phyloP scores from a whole-genome alignment of 2,797 vertebrate species.

The Trachops cirrhosus region DNA sequence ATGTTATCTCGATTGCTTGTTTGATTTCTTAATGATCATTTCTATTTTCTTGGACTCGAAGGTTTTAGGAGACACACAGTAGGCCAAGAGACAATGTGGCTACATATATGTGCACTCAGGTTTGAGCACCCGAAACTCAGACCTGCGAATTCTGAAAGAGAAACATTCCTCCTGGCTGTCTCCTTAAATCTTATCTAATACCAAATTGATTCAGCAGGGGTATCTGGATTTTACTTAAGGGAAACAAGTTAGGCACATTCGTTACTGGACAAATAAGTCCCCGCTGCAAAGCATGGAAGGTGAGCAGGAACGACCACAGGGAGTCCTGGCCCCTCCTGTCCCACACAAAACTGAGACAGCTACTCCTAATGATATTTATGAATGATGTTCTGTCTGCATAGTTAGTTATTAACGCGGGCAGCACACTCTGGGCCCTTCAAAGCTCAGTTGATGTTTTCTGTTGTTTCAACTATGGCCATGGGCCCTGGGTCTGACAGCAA shows the following conservation, averaged over 20 bases:
- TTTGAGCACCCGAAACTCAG: not conserved
- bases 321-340: not conserved
- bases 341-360: not conserved
- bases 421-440: not conserved
- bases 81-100: not conserved
- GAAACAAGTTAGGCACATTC: not conserved
- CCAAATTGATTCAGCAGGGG: not conserved
- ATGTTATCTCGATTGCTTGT: not conserved
- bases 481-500: slow-evolving; percentile 65
- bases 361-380: not conserved
- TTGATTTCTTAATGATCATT: not conserved
- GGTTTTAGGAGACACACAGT: not conserved
- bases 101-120: rapidly evolving
- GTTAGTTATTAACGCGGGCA: slow-evolving; percentile 64
- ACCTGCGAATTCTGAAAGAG: not conserved
- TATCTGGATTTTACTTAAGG: not conserved
- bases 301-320: not conserved
- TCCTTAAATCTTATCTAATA: not conserved
- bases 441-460: slow-evolving; percentile 8
- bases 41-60: not conserved
- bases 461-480: slow-evolving; percentile 70
- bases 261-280: not conserved
- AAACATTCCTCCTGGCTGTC: not conserved
- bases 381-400: not conserved
- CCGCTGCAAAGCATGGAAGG: not conserved